Evolutionary conservation across 1,140 invertebrate genomes (phyloP).

Genomic region (Sipha flava): DNA sequence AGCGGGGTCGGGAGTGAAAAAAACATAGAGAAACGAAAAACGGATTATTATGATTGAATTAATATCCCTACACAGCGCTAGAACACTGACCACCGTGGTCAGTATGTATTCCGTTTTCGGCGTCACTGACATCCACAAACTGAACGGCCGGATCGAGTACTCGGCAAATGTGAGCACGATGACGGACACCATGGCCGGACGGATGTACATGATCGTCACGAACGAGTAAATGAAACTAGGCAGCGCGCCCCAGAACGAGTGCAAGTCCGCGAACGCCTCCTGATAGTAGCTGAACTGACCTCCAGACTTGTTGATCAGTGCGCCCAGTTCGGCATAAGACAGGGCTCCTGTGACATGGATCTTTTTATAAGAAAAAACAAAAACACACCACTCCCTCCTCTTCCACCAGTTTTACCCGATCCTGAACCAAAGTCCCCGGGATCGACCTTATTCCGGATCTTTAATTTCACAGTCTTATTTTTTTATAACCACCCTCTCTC

Average conservation of each 20-base stretch:
- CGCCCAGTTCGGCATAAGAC: conserved; percentile 72
- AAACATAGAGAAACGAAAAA: no score
- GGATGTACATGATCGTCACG: conserved; percentile 67
- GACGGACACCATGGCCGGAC: conserved; percentile 68
- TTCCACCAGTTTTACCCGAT: no score
- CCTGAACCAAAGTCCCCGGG: no score
- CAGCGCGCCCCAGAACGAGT: conserved; percentile 60
- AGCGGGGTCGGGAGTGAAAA: no score
- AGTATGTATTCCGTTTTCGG: conserved; percentile 46
- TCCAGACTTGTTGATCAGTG: conserved; percentile 69
- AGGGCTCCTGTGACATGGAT: conserved; percentile 66
- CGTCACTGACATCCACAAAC: conserved; percentile 41
- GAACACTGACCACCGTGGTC: conserved; percentile 59
- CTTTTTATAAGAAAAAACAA: no score
- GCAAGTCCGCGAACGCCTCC: conserved; percentile 60
- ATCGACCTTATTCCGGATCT: no score
- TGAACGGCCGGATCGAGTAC: conserved; percentile 65
- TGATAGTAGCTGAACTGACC: conserved; percentile 75
- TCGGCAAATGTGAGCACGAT: conserved; percentile 73
- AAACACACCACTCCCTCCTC: no score
- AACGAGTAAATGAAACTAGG: conserved; percentile 71
- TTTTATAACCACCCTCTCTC: no score
- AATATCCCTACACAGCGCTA: conserved; percentile 58
- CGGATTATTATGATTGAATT: no score
- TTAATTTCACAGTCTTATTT: no score